Evolutionary conservation across 2,888 invertebrate genomes (phyloP).

Genomic region (Spilosoma lubricipeda): DNA sequence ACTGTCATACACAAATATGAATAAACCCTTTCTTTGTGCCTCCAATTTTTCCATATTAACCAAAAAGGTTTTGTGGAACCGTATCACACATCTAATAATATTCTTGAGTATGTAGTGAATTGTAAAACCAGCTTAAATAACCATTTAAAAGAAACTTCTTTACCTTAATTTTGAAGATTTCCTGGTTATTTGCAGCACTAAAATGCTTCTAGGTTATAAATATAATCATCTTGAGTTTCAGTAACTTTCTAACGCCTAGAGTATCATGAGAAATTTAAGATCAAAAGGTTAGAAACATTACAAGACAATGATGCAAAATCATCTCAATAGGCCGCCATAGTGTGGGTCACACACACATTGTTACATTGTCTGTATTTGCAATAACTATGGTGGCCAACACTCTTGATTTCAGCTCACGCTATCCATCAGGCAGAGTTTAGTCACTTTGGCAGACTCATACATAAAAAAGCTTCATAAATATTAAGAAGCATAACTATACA

Average conservation of each 20-base stretch:
- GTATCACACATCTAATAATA: neutral
- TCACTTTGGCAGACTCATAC: too few species aligned
- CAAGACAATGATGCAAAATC: too few species aligned
- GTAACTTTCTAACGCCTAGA: neutral
- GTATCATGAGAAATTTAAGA: neutral
- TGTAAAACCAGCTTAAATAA: neutral
- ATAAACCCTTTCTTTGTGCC: conserved; percentile 6
- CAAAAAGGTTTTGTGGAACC: neutral
- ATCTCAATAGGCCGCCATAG: too few species aligned
- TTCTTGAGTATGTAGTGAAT: neutral
- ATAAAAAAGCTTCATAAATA: too few species aligned
- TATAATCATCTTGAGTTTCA: neutral
- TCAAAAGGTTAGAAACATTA: too few species aligned
- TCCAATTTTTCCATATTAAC: neutral
- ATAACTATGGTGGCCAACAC: too few species aligned
- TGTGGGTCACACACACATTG: too few species aligned
- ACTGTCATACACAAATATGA: conserved; percentile 4
- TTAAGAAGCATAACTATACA: too few species aligned
- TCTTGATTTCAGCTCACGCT: too few species aligned
- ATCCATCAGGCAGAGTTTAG: too few species aligned
- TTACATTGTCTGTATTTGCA: too few species aligned
- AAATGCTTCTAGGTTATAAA: neutral
- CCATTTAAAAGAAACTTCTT: neutral
- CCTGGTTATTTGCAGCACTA: too few species aligned
- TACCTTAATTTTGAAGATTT: neutral